phyloP scores from a whole-genome alignment of 2,888 invertebrate genomes.

The Aradus depressus region DNA sequence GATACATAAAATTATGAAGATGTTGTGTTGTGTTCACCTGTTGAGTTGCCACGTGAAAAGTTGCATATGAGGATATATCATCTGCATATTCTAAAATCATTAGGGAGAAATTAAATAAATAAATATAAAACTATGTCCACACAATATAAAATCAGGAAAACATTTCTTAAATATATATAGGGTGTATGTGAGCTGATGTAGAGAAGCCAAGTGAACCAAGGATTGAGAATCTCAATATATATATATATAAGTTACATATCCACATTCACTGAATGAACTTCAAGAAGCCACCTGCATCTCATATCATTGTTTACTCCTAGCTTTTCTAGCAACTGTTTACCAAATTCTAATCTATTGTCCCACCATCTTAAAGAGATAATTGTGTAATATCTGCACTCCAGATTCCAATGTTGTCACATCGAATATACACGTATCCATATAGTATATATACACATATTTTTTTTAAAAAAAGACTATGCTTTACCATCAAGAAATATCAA shows the following conservation, averaged over 20 bases:
- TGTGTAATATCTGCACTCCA: no score
- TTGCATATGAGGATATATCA: conserved; percentile 36
- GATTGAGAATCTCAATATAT: no score
- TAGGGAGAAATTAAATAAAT: not conserved
- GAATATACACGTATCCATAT: not conserved
- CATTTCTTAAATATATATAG: no score
- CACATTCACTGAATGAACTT: not conserved
- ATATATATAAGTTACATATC: not conserved
- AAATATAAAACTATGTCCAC: not conserved
- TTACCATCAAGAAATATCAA: not conserved
- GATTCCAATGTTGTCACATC: no score
- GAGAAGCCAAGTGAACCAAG: no score
- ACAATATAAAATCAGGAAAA: not conserved
- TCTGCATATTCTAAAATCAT: conserved; percentile 35
- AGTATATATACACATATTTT: not conserved
- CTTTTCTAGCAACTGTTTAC: no score
- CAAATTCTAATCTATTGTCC: no score
- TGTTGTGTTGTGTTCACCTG: conserved; percentile 31
- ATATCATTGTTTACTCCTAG: no score
- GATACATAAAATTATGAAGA: conserved; percentile 33
- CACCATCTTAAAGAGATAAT: no score
- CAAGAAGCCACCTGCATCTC: no score
- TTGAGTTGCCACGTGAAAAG: conserved; percentile 34
- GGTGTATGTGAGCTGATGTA: no score
- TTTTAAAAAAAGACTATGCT: not conserved